Percentiles rank a stretch among this genome's conserved stretches.
Evolutionary conservation across 2,888 invertebrate species (phyloP).

Genomic region (Drosophila imparisetae): DNA sequence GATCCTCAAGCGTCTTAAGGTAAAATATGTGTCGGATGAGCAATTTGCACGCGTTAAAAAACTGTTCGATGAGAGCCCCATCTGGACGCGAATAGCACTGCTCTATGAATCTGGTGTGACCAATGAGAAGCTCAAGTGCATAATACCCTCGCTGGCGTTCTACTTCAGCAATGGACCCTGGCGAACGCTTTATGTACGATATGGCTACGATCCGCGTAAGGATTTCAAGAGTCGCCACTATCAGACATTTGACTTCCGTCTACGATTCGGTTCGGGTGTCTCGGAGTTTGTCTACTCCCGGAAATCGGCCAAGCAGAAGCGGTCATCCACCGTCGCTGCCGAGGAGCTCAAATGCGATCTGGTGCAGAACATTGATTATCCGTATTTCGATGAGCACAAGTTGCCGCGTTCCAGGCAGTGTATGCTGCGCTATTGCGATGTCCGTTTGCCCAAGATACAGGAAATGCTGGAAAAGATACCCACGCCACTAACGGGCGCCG

Average conservation of each 20-base stretch:
- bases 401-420: slow-evolving; percentile 94
- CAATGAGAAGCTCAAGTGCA: slow-evolving; percentile 88
- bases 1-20: slow-evolving; percentile 86
- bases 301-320: slow-evolving; percentile 69
- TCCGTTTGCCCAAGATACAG: slow-evolving; percentile 92
- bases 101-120: slow-evolving; percentile 88
- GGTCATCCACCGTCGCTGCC: slow-evolving; percentile 22
- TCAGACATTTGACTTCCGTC: slow-evolving; percentile 94
- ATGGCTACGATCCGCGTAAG: slow-evolving; percentile 96
- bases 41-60: slow-evolving; percentile 86
- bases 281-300: slow-evolving; percentile 80
- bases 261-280: slow-evolving; percentile 83
- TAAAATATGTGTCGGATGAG: slow-evolving; percentile 84
- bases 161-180: slow-evolving; percentile 96
- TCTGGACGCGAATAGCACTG: slow-evolving; percentile 94
- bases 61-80: slow-evolving; percentile 93
- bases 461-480: slow-evolving; percentile 89
- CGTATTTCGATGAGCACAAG: slow-evolving; percentile 88
- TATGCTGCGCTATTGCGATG: slow-evolving; percentile 95
- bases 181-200: slow-evolving; percentile 94
- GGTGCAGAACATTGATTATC: slow-evolving; percentile 82
- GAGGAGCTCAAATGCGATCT: slow-evolving; percentile 77
- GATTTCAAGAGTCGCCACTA: slow-evolving; percentile 91
- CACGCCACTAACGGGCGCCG: slow-evolving; percentile 86
- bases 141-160: slow-evolving; percentile 93